Evolutionary conservation across 2,113 vertebrate species (phyloP).

Genomic region (Crotalus horridus): DNA sequence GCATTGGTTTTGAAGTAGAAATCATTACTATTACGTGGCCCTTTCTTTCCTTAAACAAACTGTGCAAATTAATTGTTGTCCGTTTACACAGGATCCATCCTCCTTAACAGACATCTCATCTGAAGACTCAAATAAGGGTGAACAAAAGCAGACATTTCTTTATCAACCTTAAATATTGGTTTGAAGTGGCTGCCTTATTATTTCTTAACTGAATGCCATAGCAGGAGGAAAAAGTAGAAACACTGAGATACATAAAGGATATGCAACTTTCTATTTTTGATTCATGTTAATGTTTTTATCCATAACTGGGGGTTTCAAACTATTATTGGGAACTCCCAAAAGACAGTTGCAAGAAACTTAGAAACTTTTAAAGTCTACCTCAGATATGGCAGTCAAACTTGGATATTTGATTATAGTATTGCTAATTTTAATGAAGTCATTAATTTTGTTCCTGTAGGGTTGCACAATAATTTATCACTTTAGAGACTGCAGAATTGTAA

Average conservation of each 20-base stretch:
- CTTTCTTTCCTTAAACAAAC: not conserved
- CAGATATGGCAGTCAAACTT: not conserved
- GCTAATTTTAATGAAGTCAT: not conserved
- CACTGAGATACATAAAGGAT: not conserved
- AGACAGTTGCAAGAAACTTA: not conserved
- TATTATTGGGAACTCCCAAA: not conserved
- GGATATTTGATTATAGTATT: not conserved
- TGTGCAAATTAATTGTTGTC: conserved; percentile 20
- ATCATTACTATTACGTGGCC: not conserved
- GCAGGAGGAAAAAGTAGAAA: not conserved
- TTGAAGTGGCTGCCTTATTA: not conserved
- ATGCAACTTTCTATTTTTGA: not conserved
- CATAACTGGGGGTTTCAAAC: not conserved
- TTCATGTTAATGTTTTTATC: not conserved
- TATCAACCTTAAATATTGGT: not conserved
- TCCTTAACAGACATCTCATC: not conserved
- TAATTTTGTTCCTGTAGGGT: not conserved
- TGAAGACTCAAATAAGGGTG: not conserved
- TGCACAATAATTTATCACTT: not conserved
- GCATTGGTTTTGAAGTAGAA: not conserved
- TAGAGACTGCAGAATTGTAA: not conserved
- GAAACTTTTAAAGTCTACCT: not conserved
- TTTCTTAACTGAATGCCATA: not conserved
- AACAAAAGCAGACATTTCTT: not conserved
- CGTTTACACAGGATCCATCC: conserved; percentile 31